Conservation (phyloP, 1,140 invertebrate species). For the Pachyrhynchus sulphureomaculatus region DNA sequence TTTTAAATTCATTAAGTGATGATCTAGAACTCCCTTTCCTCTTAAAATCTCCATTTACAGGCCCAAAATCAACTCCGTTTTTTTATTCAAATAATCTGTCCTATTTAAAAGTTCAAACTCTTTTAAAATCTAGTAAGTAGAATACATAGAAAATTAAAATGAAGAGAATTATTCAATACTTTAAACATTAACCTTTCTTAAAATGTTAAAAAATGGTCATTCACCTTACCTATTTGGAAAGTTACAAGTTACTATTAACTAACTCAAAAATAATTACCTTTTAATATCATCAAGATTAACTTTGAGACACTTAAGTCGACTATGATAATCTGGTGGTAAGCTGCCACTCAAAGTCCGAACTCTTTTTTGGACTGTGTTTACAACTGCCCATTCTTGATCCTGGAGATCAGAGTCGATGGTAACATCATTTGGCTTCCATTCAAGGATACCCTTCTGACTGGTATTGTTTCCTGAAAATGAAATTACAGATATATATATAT, state of each 20-base stretch:
- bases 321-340: conserved; percentile 45
- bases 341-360: conserved; percentile 57
- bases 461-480: conserved; percentile 43
- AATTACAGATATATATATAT: too few species aligned
- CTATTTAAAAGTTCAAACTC: too few species aligned
- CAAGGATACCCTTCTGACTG: conserved; percentile 60
- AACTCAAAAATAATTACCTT: conserved; percentile 11
- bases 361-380: conserved; percentile 67
- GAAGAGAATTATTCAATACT: not conserved
- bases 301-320: conserved; percentile 57
- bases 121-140: not conserved
- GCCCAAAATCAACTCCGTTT: too few species aligned
- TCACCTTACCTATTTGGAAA: too few species aligned
- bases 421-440: conserved; percentile 78
- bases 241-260: too few species aligned
- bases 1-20: too few species aligned
- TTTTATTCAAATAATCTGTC: too few species aligned
- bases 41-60: too few species aligned
- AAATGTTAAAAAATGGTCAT: too few species aligned
- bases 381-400: conserved; percentile 79
- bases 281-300: conserved; percentile 66
- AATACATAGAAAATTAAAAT: not conserved
- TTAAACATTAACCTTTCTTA: too few species aligned
- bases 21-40: too few species aligned
- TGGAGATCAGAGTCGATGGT: conserved; percentile 72